phyloP scores from a whole-genome alignment of 2,113 vertebrate genomes.

The Gobio gobio region DNA sequence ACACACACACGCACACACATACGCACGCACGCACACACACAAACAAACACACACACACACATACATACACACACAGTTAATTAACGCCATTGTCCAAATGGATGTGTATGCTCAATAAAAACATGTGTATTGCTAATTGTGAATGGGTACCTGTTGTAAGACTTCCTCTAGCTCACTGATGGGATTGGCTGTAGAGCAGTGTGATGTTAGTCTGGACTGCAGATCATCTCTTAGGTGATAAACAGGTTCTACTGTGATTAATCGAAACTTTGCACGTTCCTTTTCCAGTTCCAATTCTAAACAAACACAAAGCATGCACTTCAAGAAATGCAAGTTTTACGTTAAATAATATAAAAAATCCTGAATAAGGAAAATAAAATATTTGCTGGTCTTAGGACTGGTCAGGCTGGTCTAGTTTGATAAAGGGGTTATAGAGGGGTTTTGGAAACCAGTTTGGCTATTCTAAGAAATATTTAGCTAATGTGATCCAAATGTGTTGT shows the following conservation, averaged over 20 bases:
- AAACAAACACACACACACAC: too few relatives aligned
- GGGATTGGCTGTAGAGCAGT: slow-evolving; percentile 55
- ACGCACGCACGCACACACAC: too few relatives aligned
- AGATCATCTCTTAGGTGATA: slow-evolving; percentile 83
- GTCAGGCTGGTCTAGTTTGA: not conserved
- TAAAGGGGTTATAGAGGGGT: too few relatives aligned
- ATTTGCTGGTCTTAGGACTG: not conserved
- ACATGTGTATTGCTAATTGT: not conserved
- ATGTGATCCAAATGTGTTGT: not conserved
- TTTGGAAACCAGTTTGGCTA: not conserved
- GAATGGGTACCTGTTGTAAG: slow-evolving; percentile 80
- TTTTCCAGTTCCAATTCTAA: slow-evolving; percentile 78
- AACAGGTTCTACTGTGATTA: slow-evolving; percentile 78
- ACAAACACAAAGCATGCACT: slow-evolving; percentile 48
- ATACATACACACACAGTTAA: not conserved
- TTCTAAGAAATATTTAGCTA: not conserved
- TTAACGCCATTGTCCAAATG: not conserved
- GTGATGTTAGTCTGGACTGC: slow-evolving; percentile 72
- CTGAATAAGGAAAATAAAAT: not conserved
- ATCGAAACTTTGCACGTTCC: slow-evolving; percentile 73
- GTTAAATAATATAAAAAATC: not conserved
- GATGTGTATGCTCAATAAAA: not conserved
- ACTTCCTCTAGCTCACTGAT: slow-evolving; percentile 68
- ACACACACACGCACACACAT: too few relatives aligned
- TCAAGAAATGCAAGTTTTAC: not conserved